Percentiles rank a stretch among this genome's conserved stretches.
Conservation (phyloP, 2,888 invertebrate genomes). For the Lycophotia porphyrea region DNA sequence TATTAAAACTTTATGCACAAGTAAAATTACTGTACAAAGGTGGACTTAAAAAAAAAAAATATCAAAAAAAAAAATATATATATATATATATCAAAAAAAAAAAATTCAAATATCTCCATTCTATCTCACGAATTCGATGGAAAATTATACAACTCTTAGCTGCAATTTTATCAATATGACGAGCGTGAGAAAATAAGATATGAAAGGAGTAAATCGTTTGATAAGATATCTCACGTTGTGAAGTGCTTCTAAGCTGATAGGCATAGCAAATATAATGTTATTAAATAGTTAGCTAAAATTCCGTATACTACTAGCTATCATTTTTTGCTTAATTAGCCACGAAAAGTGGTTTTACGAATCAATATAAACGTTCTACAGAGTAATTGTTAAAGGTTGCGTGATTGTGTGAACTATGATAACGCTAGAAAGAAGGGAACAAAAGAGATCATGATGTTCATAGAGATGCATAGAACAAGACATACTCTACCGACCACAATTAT, state of each 20-base stretch:
- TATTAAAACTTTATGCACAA: too few species aligned
- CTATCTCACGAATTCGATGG: background rate
- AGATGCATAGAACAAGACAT: too few species aligned
- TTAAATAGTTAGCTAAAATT: background rate
- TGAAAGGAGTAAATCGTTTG: constrained; percentile 5
- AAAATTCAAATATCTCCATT: background rate
- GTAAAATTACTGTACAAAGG: too few species aligned
- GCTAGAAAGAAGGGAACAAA: background rate
- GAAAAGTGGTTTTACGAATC: background rate
- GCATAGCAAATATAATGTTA: background rate
- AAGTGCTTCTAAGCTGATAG: constrained; percentile 6
- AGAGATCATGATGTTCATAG: too few species aligned
- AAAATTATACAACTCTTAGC: constrained; percentile 12
- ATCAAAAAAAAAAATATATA: too few species aligned
- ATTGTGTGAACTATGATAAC: background rate
- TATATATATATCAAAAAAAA: too few species aligned
- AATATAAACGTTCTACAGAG: too few species aligned
- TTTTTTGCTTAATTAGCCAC: background rate
- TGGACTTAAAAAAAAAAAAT: too few species aligned
- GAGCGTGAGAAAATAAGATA: constrained; percentile 53
- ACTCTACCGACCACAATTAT: too few species aligned
- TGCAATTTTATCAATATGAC: constrained; percentile 10
- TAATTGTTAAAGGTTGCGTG: background rate
- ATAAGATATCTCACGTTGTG: constrained; percentile 24
- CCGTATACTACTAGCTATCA: too few species aligned